phyloP scores from a whole-genome alignment of 2,888 invertebrate species.

The Tetragonula carbonaria region DNA sequence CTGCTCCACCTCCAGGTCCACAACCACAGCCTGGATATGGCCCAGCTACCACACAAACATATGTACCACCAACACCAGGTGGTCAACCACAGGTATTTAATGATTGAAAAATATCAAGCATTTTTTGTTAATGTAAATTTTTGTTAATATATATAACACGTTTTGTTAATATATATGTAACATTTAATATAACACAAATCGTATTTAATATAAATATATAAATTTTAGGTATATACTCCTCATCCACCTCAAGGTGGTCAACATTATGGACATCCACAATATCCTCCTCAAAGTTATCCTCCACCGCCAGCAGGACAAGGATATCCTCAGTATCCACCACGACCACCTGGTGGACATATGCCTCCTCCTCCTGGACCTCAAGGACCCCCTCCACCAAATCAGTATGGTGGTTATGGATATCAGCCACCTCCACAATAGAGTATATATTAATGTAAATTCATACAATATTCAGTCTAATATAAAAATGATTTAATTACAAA shows the following conservation, averaged over 20 bases:
- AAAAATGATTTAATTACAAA: slow-evolving; percentile 50
- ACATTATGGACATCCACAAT: slow-evolving; percentile 86
- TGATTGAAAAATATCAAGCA: background rate
- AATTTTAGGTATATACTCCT: slow-evolving; percentile 85
- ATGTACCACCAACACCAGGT: slow-evolving; percentile 81
- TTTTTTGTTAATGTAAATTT: background rate
- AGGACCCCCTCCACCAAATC: slow-evolving; percentile 89
- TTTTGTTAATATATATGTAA: too few species aligned
- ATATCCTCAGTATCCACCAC: slow-evolving; percentile 87
- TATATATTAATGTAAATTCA: slow-evolving; percentile 58
- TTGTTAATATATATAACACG: background rate
- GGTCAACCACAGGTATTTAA: slow-evolving; percentile 84
- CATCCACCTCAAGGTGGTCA: slow-evolving; percentile 85
- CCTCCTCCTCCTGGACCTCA: slow-evolving; percentile 88
- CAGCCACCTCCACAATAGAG: slow-evolving; percentile 90
- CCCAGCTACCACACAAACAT: slow-evolving; percentile 83
- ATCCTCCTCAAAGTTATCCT: slow-evolving; percentile 86
- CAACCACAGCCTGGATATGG: slow-evolving; percentile 83
- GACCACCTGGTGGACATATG: slow-evolving; percentile 87
- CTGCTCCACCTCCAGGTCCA: slow-evolving; percentile 82
- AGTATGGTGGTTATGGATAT: slow-evolving; percentile 91
- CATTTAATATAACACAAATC: background rate
- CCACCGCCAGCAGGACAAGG: slow-evolving; percentile 88
- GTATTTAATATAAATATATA: background rate
- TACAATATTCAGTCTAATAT: slow-evolving; percentile 46